Base-by-base conservation (phyloP, 2,888 invertebrate genomes). In the Eulithis testata region DNA sequence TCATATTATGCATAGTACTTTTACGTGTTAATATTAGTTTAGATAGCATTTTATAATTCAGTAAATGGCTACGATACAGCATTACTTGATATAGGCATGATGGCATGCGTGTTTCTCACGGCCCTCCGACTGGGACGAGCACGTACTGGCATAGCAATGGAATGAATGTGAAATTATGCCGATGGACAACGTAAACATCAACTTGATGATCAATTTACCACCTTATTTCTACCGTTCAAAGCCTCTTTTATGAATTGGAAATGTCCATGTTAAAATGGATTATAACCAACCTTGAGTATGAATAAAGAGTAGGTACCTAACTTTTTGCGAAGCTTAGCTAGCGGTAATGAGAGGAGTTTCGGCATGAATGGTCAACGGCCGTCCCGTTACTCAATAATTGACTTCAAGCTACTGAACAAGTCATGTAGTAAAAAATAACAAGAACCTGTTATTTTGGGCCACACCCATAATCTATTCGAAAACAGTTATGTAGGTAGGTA, bases 51-150 rank as follows among this genome's bases (percentile, higher is more conserved):
- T 63, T 62, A 60, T 66, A 60, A 66, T 68, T 53, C 57, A 45
- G 57, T 60, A 55, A 61, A 65, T 65, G 65, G 60, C 53, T 65
- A 60, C 63, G 53, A 51, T 66, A 47, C 60, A 73, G 76, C 78
- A 77, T 76, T 59, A 77, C 81, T 80, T 73, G 76, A 73, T 75
- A 70, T 75, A 75, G 73, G 71, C 83, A 80, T 79, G 81, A 76
- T 67, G 81, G 85, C 80, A 86, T 80, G 83, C 81, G 76, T 74
- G 82, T 84, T 89, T 89, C 90, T 85, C 90, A 90, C 90, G 90
- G 89, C 87, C 86, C 79, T 80, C 74, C 68, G 70, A 73, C 75
- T 75, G 76, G 77, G 80, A 76, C 80, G 71, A 77, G 78, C 83
- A 85, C 83, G 85, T 83, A 36, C 76, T 62, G 58, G 73, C 77